Base-by-base conservation (phyloP, 2,113 vertebrate genomes). In the Oceanites oceanicus region DNA sequence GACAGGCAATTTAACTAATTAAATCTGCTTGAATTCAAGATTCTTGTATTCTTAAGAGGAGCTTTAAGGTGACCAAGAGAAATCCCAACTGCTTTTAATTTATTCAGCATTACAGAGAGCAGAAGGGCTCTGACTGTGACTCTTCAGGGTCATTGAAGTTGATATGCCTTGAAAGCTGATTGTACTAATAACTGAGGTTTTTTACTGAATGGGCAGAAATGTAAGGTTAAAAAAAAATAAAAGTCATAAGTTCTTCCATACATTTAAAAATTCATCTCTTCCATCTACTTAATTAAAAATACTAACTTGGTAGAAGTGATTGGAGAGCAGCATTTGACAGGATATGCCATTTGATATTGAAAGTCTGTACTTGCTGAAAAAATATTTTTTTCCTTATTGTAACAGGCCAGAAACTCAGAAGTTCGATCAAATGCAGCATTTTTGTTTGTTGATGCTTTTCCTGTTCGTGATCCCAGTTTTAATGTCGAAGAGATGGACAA, bases 381-480 rank as follows among this genome's bases (percentile, higher is more conserved):
- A 71, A 10, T 29, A 20, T 11, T 56, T 42, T 68, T 76, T 65
- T 65, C 34, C 26, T 47, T 27, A 3, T 72, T 91, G 15, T 82
- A 83, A 85, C 74, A 99, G 99, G 99, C 98, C 67, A 97, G 98
- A 78, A 99, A 99, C 96, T 98, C 98, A 20, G 99, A 99, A 96
- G 99, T 99, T 49, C 98, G 99, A 20, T 98, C 99, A 58, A 99
- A 99, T 50, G 99, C 99, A 77, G 98, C 99, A 1, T 94, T 99
- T 91, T 87, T 99, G 72, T 99, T 99, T 95, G 97, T 99, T 0
- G 99, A 99, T 92, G 99, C 99, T 9, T 99, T 99, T 96, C 99
- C 99, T 26, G 2, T 99, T 71, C 98, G 99, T 12, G 98, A 99
- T 89, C 99, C 99, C 10, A 94, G 83, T 76, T 97, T 99, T 92